phyloP scores from a whole-genome alignment of 2,113 vertebrate genomes.

The Caretta caretta region DNA sequence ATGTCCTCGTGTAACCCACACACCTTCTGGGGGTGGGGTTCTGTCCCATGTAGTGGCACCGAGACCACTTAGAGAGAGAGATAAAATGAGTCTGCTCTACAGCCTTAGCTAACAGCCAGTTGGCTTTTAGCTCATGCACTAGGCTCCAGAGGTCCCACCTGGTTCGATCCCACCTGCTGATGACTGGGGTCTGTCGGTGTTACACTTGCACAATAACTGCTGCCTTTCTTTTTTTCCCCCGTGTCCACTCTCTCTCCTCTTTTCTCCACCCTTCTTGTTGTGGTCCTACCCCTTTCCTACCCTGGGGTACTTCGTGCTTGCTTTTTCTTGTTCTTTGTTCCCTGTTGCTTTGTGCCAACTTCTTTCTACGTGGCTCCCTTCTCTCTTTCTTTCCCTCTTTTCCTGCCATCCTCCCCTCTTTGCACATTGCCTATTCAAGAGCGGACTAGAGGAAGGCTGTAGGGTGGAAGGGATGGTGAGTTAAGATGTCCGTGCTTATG shows the following conservation, averaged over 20 bases:
- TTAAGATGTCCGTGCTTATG: background rate
- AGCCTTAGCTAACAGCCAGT: too few relatives aligned
- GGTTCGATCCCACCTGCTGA: too few relatives aligned
- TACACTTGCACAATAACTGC: background rate
- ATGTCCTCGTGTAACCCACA: background rate
- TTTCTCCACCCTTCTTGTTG: background rate
- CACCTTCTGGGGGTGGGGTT: too few relatives aligned
- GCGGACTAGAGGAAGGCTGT: background rate
- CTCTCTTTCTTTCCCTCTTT: background rate
- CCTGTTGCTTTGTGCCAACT: background rate
- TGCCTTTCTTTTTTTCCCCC: background rate
- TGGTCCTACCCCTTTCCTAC: background rate
- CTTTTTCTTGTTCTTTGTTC: background rate
- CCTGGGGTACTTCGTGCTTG: background rate
- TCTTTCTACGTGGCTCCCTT: background rate
- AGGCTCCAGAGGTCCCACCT: too few relatives aligned
- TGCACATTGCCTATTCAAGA: background rate
- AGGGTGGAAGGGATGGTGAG: background rate
- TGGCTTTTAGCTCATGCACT: too few relatives aligned
- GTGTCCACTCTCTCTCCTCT: background rate
- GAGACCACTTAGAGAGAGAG: too few relatives aligned
- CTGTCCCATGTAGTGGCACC: too few relatives aligned
- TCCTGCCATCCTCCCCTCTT: too few relatives aligned
- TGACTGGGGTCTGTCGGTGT: too few relatives aligned
- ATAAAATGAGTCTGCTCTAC: too few relatives aligned